Conservation (phyloP, 2,888 invertebrate species). For the Tenodera sinensis region DNA sequence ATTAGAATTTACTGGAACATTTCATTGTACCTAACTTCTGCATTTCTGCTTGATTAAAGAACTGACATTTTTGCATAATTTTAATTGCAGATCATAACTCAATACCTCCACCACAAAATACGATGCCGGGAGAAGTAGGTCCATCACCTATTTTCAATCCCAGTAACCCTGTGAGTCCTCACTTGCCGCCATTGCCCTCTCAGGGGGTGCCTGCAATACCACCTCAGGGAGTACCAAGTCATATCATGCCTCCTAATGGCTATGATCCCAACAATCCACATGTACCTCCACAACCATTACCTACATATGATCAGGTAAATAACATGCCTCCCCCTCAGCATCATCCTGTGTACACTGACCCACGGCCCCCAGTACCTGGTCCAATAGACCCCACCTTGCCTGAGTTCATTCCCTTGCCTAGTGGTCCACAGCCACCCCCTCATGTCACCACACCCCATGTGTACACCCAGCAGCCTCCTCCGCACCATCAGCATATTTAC, state of each 20-base stretch:
- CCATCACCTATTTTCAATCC: slow-evolving; percentile 21
- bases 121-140: slow-evolving; percentile 19
- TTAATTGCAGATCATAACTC: slow-evolving; percentile 22
- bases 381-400: slow-evolving; percentile 34
- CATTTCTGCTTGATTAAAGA: background rate
- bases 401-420: slow-evolving; percentile 30
- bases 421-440: slow-evolving; percentile 20
- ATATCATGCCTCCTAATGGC: slow-evolving; percentile 2
- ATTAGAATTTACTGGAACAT: too few relatives aligned
- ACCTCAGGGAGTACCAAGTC: slow-evolving; percentile 30
- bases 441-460: slow-evolving; percentile 26
- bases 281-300: slow-evolving; percentile 24
- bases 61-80: background rate
- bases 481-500: slow-evolving; percentile 25
- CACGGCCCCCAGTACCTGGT: slow-evolving; percentile 14
- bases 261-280: slow-evolving; percentile 28
- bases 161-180: slow-evolving; percentile 10
- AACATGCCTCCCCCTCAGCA: background rate
- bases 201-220: background rate
- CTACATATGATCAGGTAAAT: slow-evolving; percentile 13
- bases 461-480: slow-evolving; percentile 33
- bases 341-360: background rate
- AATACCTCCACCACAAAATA: slow-evolving; percentile 19
- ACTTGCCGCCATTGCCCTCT: slow-evolving; percentile 6
- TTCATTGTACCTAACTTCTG: too few relatives aligned